A percentile compares a stretch with the other conserved stretches of the same genome.
phyloP scores from a whole-genome alignment of 2,113 vertebrate species.

The Calyptomena viridis region DNA sequence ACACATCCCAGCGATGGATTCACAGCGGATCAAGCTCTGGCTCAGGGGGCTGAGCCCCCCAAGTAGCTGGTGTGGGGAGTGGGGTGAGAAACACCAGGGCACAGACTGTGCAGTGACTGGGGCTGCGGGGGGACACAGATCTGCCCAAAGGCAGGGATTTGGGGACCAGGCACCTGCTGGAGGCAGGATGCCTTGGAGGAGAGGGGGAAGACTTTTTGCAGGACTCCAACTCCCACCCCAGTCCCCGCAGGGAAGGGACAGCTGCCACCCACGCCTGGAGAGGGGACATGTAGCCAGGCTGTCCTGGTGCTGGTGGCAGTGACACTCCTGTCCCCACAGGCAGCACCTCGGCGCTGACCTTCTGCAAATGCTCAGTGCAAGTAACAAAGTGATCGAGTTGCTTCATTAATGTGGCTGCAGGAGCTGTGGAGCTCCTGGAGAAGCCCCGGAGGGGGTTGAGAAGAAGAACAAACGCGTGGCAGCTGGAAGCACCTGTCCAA shows the following conservation, averaged over 20 bases:
- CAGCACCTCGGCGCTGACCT: not conserved
- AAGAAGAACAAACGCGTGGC: accelerated
- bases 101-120: accelerated
- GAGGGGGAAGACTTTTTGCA: too few species aligned
- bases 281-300: accelerated
- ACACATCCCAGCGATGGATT: not conserved
- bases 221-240: accelerated
- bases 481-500: not conserved
- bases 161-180: not conserved
- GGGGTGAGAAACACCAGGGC: accelerated
- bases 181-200: not conserved
- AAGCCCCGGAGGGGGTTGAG: not conserved
- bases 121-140: not conserved
- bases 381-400: too few species aligned
- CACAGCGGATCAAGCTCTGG: not conserved
- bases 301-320: not conserved
- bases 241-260: not conserved
- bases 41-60: not conserved
- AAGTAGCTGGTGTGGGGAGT: accelerated
- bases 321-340: not conserved
- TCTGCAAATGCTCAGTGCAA: accelerated
- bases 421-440: not conserved
- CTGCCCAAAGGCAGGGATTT: accelerated
- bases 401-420: accelerated
- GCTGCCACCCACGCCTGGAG: accelerated